Conservation (phyloP, 2,888 invertebrate genomes). For the Sepioteuthis lessoniana region DNA sequence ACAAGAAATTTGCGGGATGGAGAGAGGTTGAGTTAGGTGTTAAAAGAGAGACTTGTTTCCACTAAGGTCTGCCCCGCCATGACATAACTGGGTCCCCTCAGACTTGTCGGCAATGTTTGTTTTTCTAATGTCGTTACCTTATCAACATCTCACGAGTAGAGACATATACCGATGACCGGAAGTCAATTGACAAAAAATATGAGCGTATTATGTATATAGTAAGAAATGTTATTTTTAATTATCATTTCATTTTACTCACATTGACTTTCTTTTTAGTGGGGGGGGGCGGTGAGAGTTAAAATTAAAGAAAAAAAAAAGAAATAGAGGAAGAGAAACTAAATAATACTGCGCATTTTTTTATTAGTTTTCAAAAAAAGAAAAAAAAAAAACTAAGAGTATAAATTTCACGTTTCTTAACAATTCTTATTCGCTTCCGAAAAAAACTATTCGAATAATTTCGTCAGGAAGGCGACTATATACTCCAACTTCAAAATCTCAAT, state of each 20-base stretch:
- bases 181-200: neutral
- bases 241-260: neutral
- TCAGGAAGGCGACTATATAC: neutral
- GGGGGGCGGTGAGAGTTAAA: neutral
- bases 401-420: neutral
- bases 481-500: neutral
- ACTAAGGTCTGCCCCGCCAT: too few relatives aligned
- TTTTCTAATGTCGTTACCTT: conserved; percentile 33
- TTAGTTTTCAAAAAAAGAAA: too few relatives aligned
- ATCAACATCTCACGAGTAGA: neutral
- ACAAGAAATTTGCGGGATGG: neutral
- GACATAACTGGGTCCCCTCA: conserved; percentile 14
- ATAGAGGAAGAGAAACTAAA: neutral
- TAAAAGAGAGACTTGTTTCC: conserved; percentile 2
- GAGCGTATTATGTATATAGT: neutral
- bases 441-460: neutral
- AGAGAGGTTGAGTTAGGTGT: neutral
- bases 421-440: neutral
- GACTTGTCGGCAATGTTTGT: neutral
- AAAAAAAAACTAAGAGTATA: too few relatives aligned
- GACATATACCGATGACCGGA: neutral
- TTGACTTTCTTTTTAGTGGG: neutral
- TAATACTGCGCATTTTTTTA: neutral
- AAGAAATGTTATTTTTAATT: conserved; percentile 15
- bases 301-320: neutral